Evolutionary conservation across 1,140 invertebrate genomes (phyloP).

Genomic region (Uloborus diversus): DNA sequence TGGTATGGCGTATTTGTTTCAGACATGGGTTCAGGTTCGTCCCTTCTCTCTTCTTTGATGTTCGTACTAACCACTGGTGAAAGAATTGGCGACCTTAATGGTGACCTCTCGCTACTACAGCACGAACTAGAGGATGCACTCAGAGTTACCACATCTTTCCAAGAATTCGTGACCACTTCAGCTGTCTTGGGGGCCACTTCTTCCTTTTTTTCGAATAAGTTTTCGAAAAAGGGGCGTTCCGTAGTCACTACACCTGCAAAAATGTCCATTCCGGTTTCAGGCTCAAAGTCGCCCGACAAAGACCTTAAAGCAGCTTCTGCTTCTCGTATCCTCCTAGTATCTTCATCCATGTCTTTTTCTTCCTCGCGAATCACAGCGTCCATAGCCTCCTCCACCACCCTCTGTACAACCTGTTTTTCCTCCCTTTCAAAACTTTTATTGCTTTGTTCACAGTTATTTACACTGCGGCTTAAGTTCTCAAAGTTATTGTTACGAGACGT

Average conservation of each 20-base stretch:
- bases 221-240: conserved; percentile 82
- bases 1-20: conserved; percentile 14
- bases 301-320: conserved; percentile 85
- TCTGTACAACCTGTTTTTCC: conserved; percentile 23
- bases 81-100: conserved; percentile 31
- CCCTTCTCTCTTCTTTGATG: conserved; percentile 19
- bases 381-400: conserved; percentile 46
- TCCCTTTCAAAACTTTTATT: too few relatives aligned
- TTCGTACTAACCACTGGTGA: conserved; percentile 17
- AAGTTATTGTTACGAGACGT: too few relatives aligned
- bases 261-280: conserved; percentile 65
- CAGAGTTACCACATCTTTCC: conserved; percentile 75
- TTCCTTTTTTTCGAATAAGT: conserved; percentile 81
- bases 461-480: too few relatives aligned
- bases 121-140: conserved; percentile 64
- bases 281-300: conserved; percentile 68
- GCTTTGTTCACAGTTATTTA: too few relatives aligned
- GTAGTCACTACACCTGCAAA: conserved; percentile 68
- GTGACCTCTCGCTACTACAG: conserved; percentile 56
- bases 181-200: conserved; percentile 30
- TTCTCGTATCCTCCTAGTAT: conserved; percentile 82
- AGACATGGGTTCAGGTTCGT: background rate
- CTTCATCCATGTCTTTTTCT: conserved; percentile 69
- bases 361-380: conserved; percentile 38
- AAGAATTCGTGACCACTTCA: conserved; percentile 59